phyloP scores from a whole-genome alignment of 92 coral and sea anemone species.

The Metridium senile region DNA sequence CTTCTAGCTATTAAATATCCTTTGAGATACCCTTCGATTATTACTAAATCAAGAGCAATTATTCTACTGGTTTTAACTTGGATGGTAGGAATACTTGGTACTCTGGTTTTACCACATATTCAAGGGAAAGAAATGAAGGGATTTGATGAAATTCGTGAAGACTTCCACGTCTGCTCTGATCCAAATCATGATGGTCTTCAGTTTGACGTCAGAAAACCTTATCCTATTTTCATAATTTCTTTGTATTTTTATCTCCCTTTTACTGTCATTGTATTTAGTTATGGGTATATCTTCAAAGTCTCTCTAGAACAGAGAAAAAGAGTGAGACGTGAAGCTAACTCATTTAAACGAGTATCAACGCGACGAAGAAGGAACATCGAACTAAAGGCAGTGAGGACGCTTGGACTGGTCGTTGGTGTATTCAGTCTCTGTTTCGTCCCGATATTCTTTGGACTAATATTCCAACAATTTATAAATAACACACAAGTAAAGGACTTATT shows the following conservation, averaged over 20 bases:
- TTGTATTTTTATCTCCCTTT: slow-evolving; percentile 47
- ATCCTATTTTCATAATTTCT: slow-evolving; percentile 27
- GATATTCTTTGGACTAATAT: slow-evolving; percentile 43
- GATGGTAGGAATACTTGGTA: slow-evolving; percentile 37
- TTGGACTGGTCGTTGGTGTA: slow-evolving; percentile 52
- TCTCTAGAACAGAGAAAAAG: slow-evolving; percentile 46
- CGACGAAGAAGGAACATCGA: slow-evolving; percentile 41
- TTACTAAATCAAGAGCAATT: slow-evolving; percentile 40
- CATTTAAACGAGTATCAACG: slow-evolving; percentile 26
- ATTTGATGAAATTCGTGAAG: slow-evolving; percentile 54
- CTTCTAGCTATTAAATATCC: slow-evolving; percentile 59
- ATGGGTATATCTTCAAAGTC: slow-evolving; percentile 54
- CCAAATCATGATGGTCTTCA: slow-evolving; percentile 24
- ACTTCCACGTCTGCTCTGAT: slow-evolving; percentile 50
- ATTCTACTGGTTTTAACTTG: slow-evolving; percentile 21
- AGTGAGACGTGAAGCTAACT: slow-evolving; percentile 35
- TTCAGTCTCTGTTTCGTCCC: slow-evolving; percentile 56
- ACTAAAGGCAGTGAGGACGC: slow-evolving; percentile 49
- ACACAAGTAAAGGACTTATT: slow-evolving; percentile 17
- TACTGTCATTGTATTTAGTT: slow-evolving; percentile 36
- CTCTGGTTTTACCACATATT: slow-evolving; percentile 43
- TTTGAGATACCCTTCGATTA: slow-evolving; percentile 47
- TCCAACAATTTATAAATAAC: slow-evolving; percentile 46
- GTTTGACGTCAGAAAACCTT: slow-evolving; percentile 41
- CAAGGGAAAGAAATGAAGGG: slow-evolving; percentile 46